Evolutionary conservation across 2,797 vertebrate genomes (phyloP).

Genomic region (Pseudopleuronectes americanus): DNA sequence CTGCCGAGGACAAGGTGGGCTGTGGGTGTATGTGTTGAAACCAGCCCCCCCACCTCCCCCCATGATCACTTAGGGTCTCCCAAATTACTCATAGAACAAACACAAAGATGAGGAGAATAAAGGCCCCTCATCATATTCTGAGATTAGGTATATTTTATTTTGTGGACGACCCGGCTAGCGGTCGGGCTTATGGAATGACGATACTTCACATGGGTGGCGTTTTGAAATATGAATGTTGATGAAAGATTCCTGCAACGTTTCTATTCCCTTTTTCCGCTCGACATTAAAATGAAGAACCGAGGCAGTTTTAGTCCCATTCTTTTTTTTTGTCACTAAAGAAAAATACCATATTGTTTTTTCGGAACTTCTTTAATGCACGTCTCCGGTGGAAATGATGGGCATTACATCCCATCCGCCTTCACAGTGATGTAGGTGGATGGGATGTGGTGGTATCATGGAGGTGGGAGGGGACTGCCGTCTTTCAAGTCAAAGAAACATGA

Average conservation of each 20-base stretch:
- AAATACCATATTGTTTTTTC: slow-evolving; percentile 61
- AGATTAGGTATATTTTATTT: slow-evolving; percentile 76
- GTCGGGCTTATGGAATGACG: slow-evolving; percentile 73
- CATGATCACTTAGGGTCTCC: slow-evolving; percentile 60
- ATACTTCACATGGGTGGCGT: slow-evolving; percentile 66
- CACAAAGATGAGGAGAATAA: slow-evolving; percentile 78
- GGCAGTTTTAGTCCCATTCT: slow-evolving; percentile 26
- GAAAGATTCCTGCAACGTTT: slow-evolving; percentile 66
- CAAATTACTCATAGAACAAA: slow-evolving; percentile 84
- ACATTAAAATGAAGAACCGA: slow-evolving; percentile 57
- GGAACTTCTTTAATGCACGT: slow-evolving; percentile 54
- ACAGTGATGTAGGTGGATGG: slow-evolving; percentile 44
- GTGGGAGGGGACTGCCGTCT: slow-evolving; percentile 43
- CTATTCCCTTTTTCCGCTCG: slow-evolving; percentile 41
- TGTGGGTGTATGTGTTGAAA: slow-evolving; percentile 47
- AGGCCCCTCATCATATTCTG: slow-evolving; percentile 77
- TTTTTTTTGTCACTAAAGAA: slow-evolving; percentile 42
- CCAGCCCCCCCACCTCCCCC: too few species aligned
- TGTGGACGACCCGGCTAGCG: slow-evolving; percentile 63
- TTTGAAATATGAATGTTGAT: slow-evolving; percentile 73
- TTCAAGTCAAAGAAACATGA: slow-evolving; percentile 42
- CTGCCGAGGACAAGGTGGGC: slow-evolving; percentile 78
- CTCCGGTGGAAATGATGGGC: slow-evolving; percentile 45
- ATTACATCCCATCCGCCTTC: slow-evolving; percentile 56
- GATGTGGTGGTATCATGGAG: slow-evolving; percentile 36